A percentile compares a stretch with the other conserved stretches of the same genome.
Evolutionary conservation across 2,888 invertebrate species (phyloP).

Genomic region (Xanthorhoe spadicearia): DNA sequence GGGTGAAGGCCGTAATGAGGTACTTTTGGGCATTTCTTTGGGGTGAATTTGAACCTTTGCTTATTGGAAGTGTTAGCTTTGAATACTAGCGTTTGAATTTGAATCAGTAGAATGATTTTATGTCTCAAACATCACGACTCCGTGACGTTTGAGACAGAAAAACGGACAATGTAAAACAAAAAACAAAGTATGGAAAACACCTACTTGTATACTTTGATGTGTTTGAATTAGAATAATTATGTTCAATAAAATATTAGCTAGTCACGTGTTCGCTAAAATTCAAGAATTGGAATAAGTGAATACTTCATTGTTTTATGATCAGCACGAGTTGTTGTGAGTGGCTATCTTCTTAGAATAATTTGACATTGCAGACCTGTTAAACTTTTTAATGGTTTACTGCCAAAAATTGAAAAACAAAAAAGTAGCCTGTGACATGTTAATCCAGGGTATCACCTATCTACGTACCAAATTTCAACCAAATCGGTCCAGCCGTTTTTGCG

Average conservation of each 20-base stretch:
- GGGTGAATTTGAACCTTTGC: conserved; percentile 32
- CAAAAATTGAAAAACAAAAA: too few species aligned
- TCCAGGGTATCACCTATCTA: too few species aligned
- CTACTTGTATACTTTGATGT: conserved; percentile 32
- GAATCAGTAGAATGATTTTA: neutral
- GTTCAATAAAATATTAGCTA: conserved; percentile 41
- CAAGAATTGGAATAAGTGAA: conserved; percentile 64
- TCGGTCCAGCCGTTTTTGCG: too few species aligned
- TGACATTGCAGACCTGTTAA: too few species aligned
- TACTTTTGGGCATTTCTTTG: conserved; percentile 58
- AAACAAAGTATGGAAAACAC: conserved; percentile 23
- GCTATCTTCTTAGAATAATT: too few species aligned
- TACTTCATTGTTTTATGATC: conserved; percentile 46
- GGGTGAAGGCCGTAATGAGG: conserved; percentile 64
- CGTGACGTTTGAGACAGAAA: conserved; percentile 4
- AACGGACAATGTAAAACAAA: conserved; percentile 23
- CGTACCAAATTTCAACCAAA: too few species aligned
- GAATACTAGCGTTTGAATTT: neutral
- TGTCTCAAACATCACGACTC: conserved; percentile 20
- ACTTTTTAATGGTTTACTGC: too few species aligned
- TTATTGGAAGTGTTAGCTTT: conserved; percentile 17
- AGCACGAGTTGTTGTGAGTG: neutral
- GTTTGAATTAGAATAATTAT: conserved; percentile 43
- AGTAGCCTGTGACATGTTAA: too few species aligned
- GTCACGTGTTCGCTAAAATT: conserved; percentile 44